Conservation (phyloP, 2,888 invertebrate species). For the Ormyrus pomaceus region DNA sequence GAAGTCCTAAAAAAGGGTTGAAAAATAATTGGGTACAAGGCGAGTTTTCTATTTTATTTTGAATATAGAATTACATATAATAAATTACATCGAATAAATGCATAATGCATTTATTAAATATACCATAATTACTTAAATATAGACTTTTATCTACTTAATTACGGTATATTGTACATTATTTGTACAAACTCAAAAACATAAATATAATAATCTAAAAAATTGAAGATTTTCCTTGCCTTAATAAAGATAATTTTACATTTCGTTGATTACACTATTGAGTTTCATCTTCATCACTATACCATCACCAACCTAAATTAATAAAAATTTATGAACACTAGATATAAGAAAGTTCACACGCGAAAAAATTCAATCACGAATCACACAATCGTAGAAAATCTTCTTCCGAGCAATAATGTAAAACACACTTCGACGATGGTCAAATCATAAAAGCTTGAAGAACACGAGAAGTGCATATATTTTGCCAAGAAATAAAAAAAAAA, state of each 20-base stretch:
- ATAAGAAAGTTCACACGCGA: conserved; percentile 50
- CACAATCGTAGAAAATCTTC: conserved; percentile 24
- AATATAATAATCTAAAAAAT: conserved; percentile 19
- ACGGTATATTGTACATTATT: conserved; percentile 59
- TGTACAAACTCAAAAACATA: conserved; percentile 26
- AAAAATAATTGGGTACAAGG: conserved; percentile 51
- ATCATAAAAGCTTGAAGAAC: conserved; percentile 22
- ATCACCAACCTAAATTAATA: conserved; percentile 48
- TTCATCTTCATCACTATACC: conserved; percentile 46
- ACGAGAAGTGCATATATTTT: conserved; percentile 31
- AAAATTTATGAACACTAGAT: conserved; percentile 43
- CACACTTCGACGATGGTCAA: conserved; percentile 34
- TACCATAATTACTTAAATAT: conserved; percentile 36
- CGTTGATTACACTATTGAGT: conserved; percentile 20
- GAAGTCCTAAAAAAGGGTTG: conserved; percentile 59
- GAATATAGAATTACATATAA: conserved; percentile 22
- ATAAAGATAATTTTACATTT: neutral
- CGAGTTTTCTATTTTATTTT: conserved; percentile 33
- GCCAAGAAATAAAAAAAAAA: conserved; percentile 26
- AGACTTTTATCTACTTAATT: conserved; percentile 14
- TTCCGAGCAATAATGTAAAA: conserved; percentile 29
- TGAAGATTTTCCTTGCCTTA: conserved; percentile 26
- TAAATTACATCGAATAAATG: conserved; percentile 17
- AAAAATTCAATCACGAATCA: conserved; percentile 31
- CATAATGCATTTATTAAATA: conserved; percentile 13